Percentiles rank a stretch among this genome's conserved stretches.
phyloP scores from a whole-genome alignment of 1,140 invertebrate species.

The Sminthurides bifidus region DNA sequence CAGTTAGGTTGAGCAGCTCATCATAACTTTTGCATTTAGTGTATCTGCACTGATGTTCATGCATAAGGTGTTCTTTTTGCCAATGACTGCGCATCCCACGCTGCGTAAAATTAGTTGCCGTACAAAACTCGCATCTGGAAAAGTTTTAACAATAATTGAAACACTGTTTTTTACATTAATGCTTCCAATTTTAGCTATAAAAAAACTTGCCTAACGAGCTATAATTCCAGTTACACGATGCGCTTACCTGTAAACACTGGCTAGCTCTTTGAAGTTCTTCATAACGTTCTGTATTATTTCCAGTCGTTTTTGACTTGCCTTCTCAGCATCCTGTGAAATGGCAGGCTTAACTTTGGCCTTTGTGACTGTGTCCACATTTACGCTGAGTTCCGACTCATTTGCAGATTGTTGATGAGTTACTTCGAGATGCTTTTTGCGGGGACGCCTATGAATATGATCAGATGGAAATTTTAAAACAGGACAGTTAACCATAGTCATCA shows the following conservation, averaged over 20 bases:
- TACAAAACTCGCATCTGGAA: slow-evolving; percentile 13
- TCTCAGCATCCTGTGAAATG: too few relatives aligned
- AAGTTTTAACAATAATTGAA: neutral
- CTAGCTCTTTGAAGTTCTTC: neutral
- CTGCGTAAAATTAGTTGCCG: slow-evolving; percentile 4
- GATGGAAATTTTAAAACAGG: too few relatives aligned
- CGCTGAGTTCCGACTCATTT: neutral
- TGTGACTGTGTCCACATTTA: too few relatives aligned
- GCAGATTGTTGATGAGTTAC: neutral
- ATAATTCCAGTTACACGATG: neutral
- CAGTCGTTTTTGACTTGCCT: too few relatives aligned
- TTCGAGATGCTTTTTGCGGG: too few relatives aligned
- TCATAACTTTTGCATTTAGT: slow-evolving; percentile 9
- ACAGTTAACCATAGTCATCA: too few relatives aligned
- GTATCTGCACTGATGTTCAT: slow-evolving; percentile 7
- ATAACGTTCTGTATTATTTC: too few relatives aligned
- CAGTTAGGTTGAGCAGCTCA: neutral
- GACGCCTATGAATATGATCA: too few relatives aligned
- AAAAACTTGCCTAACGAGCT: neutral
- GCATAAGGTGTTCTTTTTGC: slow-evolving; percentile 1
- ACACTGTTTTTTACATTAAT: neutral
- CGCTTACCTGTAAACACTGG: neutral
- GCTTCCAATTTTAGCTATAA: too few relatives aligned
- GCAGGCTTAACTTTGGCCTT: too few relatives aligned
- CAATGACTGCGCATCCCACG: slow-evolving; percentile 14